These are phyloP conservation scores for Drosophila lacertosa DNA, from an alignment of 1,140 invertebrate genomes.

Conservation along the genomic window DNA sequence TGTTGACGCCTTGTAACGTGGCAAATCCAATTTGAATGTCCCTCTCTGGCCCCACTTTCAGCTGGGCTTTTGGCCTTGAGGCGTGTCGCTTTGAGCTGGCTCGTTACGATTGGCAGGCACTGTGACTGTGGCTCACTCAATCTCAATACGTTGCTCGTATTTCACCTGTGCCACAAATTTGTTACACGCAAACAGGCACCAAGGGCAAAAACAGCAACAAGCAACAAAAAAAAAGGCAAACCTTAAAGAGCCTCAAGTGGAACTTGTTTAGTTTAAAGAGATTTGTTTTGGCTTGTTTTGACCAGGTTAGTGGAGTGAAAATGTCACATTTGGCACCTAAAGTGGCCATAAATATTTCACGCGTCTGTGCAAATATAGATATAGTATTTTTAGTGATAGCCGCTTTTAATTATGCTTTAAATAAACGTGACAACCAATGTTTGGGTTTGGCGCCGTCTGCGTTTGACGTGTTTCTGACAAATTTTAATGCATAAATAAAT, in stretches of 20 bases:
- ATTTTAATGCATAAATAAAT: conserved; percentile 57
- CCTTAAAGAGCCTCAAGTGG: not conserved
- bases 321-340: conserved; percentile 3
- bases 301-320: too few species aligned
- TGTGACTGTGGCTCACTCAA: conserved; percentile 1
- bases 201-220: not conserved
- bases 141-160: conserved; percentile 18
- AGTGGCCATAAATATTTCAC: conserved; percentile 29
- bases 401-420: conserved; percentile 66
- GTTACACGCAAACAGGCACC: not conserved
- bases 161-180: conserved; percentile 19
- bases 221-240: not conserved
- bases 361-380: conserved; percentile 1
- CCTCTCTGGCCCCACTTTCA: not conserved
- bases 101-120: conserved; percentile 5
- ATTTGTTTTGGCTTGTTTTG: not conserved
- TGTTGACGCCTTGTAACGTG: conserved; percentile 60
- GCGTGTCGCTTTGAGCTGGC: conserved; percentile 16
- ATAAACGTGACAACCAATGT: conserved; percentile 57
- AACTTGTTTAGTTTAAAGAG: too few species aligned
- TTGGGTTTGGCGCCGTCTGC: conserved; percentile 40
- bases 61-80: conserved; percentile 14
- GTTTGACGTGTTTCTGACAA: conserved; percentile 35
- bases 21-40: conserved; percentile 66
- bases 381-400: conserved; percentile 20